phyloP scores from a whole-genome alignment of 1,140 invertebrate genomes.

The Megalopta genalis region DNA sequence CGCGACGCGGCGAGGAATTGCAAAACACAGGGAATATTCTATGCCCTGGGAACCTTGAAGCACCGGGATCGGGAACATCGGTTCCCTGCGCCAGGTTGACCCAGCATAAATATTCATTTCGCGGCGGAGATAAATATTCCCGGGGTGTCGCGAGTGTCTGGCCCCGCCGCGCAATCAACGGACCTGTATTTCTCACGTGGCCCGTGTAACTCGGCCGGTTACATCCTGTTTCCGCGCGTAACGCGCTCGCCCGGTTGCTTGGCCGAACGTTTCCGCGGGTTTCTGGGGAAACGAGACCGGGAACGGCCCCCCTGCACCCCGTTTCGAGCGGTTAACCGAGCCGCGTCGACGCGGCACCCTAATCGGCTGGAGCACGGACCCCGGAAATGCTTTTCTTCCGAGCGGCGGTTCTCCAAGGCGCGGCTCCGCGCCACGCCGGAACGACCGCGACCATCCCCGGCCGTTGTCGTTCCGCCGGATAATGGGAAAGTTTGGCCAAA shows the following conservation, averaged over 20 bases:
- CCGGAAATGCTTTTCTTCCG: no score
- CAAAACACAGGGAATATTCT: slow-evolving; percentile 45
- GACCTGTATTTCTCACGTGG: slow-evolving; percentile 35
- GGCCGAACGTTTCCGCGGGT: no score
- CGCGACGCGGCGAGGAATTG: slow-evolving; percentile 53
- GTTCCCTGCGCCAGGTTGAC: slow-evolving; percentile 26
- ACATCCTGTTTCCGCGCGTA: slow-evolving; percentile 16
- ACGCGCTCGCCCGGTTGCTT: neutral
- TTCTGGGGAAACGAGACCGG: neutral
- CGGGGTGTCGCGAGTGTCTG: slow-evolving; percentile 12
- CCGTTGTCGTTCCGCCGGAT: no score
- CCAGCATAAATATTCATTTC: slow-evolving; percentile 73
- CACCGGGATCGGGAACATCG: slow-evolving; percentile 32
- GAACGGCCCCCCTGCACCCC: neutral
- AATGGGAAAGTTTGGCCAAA: no score
- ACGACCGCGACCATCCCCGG: no score
- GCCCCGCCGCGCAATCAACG: slow-evolving; percentile 27
- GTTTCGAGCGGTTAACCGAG: neutral
- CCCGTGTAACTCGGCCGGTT: slow-evolving; percentile 15
- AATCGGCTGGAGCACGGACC: neutral
- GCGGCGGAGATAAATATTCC: slow-evolving; percentile 70
- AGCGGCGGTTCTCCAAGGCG: no score
- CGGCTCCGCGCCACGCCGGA: no score
- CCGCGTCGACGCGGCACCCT: neutral
- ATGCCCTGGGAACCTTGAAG: slow-evolving; percentile 8